Percentiles rank a stretch among this genome's conserved stretches.
These are phyloP conservation scores for Onychomys leucogaster DNA, from an alignment of 2,797 vertebrate genomes.

Conservation along the genomic window DNA sequence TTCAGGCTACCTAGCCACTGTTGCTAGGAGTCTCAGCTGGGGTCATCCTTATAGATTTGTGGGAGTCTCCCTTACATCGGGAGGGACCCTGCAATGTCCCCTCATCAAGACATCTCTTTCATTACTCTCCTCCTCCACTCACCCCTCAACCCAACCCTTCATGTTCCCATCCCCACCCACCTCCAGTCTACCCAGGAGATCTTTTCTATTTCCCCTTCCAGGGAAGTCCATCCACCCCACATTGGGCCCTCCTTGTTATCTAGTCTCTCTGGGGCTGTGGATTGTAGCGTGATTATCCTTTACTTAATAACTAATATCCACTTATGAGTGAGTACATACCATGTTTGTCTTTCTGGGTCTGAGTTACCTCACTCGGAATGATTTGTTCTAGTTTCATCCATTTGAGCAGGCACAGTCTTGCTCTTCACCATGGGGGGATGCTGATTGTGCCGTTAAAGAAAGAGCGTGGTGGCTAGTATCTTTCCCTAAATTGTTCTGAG, in stretches of 20 bases:
- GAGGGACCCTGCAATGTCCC: neutral
- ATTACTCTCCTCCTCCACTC: neutral
- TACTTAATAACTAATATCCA: neutral
- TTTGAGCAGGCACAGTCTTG: neutral
- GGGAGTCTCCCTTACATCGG: neutral
- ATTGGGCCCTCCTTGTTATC: neutral
- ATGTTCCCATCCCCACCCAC: neutral
- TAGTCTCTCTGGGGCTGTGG: neutral
- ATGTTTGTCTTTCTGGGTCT: neutral
- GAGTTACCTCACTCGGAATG: neutral
- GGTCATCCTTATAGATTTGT: neutral
- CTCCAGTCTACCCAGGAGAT: neutral
- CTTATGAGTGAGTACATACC: neutral
- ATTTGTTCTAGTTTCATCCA: neutral
- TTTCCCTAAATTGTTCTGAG: neutral
- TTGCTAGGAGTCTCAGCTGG: neutral
- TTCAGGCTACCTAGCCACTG: neutral
- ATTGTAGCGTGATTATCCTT: neutral
- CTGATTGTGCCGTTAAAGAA: neutral
- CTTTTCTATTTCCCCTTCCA: neutral
- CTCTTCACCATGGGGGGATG: neutral
- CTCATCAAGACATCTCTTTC: neutral
- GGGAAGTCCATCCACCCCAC: neutral
- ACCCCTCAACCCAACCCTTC: neutral
- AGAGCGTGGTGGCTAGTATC: neutral